Evolutionary conservation across 2,888 invertebrate genomes (phyloP), one percentile per base, ranked within the genome.

Genomic region (Halictus ligatus): DNA sequence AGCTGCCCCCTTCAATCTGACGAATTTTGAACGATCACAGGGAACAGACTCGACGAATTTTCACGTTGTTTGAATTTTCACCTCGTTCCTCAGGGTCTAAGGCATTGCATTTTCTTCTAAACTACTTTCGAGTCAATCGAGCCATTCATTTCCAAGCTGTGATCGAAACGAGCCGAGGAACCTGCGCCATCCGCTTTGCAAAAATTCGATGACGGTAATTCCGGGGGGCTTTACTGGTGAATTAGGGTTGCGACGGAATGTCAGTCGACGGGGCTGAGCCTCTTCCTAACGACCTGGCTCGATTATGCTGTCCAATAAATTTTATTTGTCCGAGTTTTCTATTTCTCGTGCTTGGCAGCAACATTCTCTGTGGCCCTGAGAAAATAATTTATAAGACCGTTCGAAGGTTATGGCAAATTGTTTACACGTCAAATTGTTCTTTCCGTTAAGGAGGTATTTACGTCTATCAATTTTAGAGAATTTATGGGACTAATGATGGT

Each of bases 21-120:
- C 58, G 12, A 80, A 35, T 35, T 35, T 72, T 64, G 40, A 79
- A 25, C 75, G 71, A 89, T 89, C 83, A 87, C 75, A 54, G 46
- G 29, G 54, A 21, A 7, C 77, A 15, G 29, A 29, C 54, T 43
- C 67, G 67, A 67, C 4, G 35, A 35, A 78, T 72, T 83, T 75
- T 18, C 54, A 40, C 7, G 18, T 2, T 50, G 5, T 7, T 50
- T 7, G 21, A 50, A n/a, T n/a, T 50, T 18, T 21, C 18, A 7
- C 25, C 21, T 13, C 50, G 12, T 46, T 35, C 29, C n/a, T 21
- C 75, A 18, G 18, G 8, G 15, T 75, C 74, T 13, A 8, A 8
- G 15, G 46, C 25, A 15, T 13, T 10, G 46, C 25, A 15, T n/a
- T 46, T 60, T 4, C 40, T 7, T 12, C 60, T 21, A 48, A 74